phyloP scores from a whole-genome alignment of 1,140 invertebrate species.

The Acyrthosiphon pisum region DNA sequence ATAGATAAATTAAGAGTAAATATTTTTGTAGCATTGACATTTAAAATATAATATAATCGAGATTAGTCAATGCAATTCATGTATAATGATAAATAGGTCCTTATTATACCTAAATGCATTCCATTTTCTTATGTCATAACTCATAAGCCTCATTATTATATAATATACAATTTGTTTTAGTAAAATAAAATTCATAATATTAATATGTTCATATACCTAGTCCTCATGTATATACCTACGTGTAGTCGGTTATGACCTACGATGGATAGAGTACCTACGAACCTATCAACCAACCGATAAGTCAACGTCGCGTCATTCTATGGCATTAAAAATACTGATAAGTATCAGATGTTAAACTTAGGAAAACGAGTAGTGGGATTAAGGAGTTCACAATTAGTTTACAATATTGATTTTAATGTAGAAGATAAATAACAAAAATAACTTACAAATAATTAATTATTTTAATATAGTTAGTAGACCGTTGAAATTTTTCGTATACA shows the following conservation, averaged over 20 bases:
- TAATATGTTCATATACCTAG: not conserved
- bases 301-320: too few relatives aligned
- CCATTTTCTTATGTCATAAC: not conserved
- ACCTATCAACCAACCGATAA: not conserved
- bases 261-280: not conserved
- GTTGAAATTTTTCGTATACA: too few relatives aligned
- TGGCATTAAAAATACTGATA: too few relatives aligned
- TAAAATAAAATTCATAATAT: not conserved
- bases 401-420: too few relatives aligned
- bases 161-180: not conserved
- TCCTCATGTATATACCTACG: not conserved
- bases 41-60: not conserved
- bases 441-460: too few relatives aligned
- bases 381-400: too few relatives aligned
- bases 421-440: too few relatives aligned
- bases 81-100: not conserved
- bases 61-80: not conserved
- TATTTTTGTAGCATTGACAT: not conserved
- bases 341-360: too few relatives aligned
- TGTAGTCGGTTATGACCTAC: not conserved
- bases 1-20: not conserved
- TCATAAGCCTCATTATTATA: too few relatives aligned
- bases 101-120: not conserved
- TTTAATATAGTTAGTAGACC: too few relatives aligned
- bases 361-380: too few relatives aligned